These are phyloP conservation scores for Amphipyra tragopoginis DNA, from an alignment of 2,888 invertebrate species.

Conservation along the genomic window DNA sequence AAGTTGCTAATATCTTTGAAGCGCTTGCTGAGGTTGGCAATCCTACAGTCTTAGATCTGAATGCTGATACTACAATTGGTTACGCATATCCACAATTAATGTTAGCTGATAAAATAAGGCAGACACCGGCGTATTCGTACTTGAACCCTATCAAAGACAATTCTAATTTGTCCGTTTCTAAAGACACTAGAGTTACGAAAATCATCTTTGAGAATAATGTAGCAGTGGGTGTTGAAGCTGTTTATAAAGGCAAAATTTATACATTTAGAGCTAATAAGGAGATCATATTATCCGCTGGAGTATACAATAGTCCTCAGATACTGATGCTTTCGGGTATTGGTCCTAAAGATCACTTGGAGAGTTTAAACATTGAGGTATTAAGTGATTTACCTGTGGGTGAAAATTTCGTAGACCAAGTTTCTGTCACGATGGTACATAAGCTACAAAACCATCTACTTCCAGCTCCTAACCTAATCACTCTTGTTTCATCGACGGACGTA, in stretches of 20 bases:
- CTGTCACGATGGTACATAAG: slow-evolving; percentile 22
- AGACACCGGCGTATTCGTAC: slow-evolving; percentile 42
- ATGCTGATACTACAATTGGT: slow-evolving; percentile 25
- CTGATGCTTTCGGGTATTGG: slow-evolving; percentile 51
- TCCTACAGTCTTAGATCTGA: slow-evolving; percentile 39
- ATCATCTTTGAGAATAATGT: slow-evolving; percentile 37
- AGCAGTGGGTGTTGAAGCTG: slow-evolving; percentile 39
- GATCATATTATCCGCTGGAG: slow-evolving; percentile 45
- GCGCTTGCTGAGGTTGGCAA: slow-evolving; percentile 47
- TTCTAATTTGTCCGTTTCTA: slow-evolving; percentile 39
- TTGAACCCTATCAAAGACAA: slow-evolving; percentile 23
- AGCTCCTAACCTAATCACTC: slow-evolving; percentile 3
- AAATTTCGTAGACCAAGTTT: slow-evolving; percentile 34
- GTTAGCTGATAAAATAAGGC: slow-evolving; percentile 34
- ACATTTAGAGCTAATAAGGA: slow-evolving; percentile 44
- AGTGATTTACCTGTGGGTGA: slow-evolving; percentile 43
- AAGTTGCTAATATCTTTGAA: slow-evolving; percentile 24
- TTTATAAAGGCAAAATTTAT: slow-evolving; percentile 21
- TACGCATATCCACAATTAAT: slow-evolving; percentile 31
- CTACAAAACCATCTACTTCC: slow-evolving; percentile 11
- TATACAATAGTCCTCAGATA: slow-evolving; percentile 44
- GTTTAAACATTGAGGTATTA: slow-evolving; percentile 16
- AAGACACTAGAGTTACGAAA: slow-evolving; percentile 43
- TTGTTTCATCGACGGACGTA: slow-evolving; percentile 10
- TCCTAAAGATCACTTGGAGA: slow-evolving; percentile 36